Conservation (phyloP, 2,797 vertebrate genomes). For the Neosilurus mollespiculum region DNA sequence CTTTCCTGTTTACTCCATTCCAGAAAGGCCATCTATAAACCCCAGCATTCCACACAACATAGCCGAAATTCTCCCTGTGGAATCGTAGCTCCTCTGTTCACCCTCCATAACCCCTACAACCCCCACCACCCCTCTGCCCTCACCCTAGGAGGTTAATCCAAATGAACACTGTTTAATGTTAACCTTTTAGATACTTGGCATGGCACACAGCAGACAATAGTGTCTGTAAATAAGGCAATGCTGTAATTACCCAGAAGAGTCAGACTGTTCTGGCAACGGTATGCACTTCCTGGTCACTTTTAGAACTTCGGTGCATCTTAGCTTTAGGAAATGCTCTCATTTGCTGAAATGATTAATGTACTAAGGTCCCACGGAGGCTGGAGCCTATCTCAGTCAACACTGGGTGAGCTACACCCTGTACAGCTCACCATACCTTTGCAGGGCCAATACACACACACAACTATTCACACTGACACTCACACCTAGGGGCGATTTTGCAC, state of each 20-base stretch:
- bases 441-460: too few relatives aligned
- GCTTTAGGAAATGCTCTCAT: too few relatives aligned
- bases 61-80: slow-evolving; percentile 16
- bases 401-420: too few relatives aligned
- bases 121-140: background rate
- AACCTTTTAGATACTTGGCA: slow-evolving; percentile 7
- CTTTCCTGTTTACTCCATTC: slow-evolving; percentile 58
- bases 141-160: slow-evolving; percentile 10
- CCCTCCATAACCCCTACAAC: background rate
- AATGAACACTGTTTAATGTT: slow-evolving; percentile 1
- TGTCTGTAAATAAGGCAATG: background rate
- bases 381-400: too few relatives aligned
- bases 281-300: background rate
- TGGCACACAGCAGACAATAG: background rate
- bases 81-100: background rate
- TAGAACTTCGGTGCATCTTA: background rate
- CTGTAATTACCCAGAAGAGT: background rate
- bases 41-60: slow-evolving; percentile 19
- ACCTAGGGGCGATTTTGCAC: too few relatives aligned
- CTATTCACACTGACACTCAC: too few relatives aligned
- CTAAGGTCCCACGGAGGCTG: too few relatives aligned
- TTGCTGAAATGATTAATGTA: too few relatives aligned
- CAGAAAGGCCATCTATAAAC: slow-evolving; percentile 31
- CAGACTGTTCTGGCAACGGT: background rate
- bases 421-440: too few relatives aligned